Base-by-base conservation (phyloP, 2,797 vertebrate genomes). In the Dermochelys coriacea region DNA sequence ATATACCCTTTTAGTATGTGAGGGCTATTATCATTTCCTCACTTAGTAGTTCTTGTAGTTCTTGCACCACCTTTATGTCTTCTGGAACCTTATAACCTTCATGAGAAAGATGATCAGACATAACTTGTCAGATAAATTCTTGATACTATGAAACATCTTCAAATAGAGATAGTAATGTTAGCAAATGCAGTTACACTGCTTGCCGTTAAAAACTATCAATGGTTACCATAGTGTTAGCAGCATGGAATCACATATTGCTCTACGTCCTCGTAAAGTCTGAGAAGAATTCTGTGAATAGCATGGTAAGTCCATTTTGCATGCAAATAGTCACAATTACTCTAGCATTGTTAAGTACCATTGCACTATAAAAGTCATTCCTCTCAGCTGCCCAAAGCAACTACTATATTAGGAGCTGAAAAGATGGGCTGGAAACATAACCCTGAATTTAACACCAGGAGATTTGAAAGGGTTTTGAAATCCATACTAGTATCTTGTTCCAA, bases 311-410 rank as follows among this genome's bases (percentile, higher is more conserved):
- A 61, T 88, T 88, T 78, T 50, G 79, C 11, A 68, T 78, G 5
- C 15, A 93, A 91, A 86, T 78, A 1, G 3, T 64, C 78, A 8
- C 80, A 10, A 27, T 52, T 57, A 57, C 89, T 90, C 82, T 85
- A 0, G 0, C 86, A 88, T 57, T n/a, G 27, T 31, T 0, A 0
- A n/a, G 49, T 41, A 71, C 23, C n/a, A 80, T 6, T 74, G 47
- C 41, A 86, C 55, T 37, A 54, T 27, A 59, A 68, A 25, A 80
- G 18, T 2, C 4, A n/a, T 79, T 79, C 21, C 2, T 51, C 9
- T 86, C 29, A 80, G 9, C 3, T 21, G 8, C 27, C 49, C 78
- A 80, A 49, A 55, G 55, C 52, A 5, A 9, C 1, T 52, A 47
- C 12, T 8, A 78, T 3, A 27, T 84, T 80, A 29, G 14, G 10